These are phyloP conservation scores for Stenotaenia linearis DNA, from an alignment of 2,888 invertebrate genomes.

Conservation along the genomic window DNA sequence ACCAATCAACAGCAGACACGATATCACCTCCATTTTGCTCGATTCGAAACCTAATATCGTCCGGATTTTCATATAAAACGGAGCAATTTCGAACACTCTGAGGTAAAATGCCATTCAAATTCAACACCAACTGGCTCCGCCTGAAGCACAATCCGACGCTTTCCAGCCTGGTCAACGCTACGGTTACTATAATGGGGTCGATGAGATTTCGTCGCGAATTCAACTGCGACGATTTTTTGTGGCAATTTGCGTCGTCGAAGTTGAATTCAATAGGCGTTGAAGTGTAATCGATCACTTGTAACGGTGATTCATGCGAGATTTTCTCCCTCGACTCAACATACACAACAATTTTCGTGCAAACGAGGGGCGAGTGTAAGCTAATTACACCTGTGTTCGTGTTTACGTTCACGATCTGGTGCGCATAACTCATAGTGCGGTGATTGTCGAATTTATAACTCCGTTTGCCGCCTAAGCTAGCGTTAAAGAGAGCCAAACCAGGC, in stretches of 20 bases:
- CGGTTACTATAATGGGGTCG: constrained; percentile 37
- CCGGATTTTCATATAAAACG: constrained; percentile 34
- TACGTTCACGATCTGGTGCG: constrained; percentile 68
- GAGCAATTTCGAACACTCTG: constrained; percentile 44
- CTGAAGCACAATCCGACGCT: constrained; percentile 58
- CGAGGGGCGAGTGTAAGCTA: constrained; percentile 62
- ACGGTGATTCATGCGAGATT: constrained; percentile 37
- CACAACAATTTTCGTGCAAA: constrained; percentile 79
- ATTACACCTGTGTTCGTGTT: constrained; percentile 69
- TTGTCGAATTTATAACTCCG: constrained; percentile 43
- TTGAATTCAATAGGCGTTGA: constrained; percentile 70
- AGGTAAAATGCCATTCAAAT: constrained; percentile 69
- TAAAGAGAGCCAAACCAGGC: constrained; percentile 40
- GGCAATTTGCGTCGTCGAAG: constrained; percentile 48
- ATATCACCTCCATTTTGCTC: constrained; percentile 5
- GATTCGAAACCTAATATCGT: constrained; percentile 36
- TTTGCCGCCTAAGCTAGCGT: constrained; percentile 41
- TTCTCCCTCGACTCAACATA: constrained; percentile 74
- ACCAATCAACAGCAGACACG: constrained; percentile 28
- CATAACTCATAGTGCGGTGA: constrained; percentile 65
- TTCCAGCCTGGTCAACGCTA: constrained; percentile 35
- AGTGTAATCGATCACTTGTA: constrained; percentile 63
- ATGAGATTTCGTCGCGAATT: constrained; percentile 34
- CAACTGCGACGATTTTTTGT: constrained; percentile 32
- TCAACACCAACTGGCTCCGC: constrained; percentile 72